Base-by-base conservation (phyloP, 1,140 invertebrate species). In the Zaprionus gabonicus region DNA sequence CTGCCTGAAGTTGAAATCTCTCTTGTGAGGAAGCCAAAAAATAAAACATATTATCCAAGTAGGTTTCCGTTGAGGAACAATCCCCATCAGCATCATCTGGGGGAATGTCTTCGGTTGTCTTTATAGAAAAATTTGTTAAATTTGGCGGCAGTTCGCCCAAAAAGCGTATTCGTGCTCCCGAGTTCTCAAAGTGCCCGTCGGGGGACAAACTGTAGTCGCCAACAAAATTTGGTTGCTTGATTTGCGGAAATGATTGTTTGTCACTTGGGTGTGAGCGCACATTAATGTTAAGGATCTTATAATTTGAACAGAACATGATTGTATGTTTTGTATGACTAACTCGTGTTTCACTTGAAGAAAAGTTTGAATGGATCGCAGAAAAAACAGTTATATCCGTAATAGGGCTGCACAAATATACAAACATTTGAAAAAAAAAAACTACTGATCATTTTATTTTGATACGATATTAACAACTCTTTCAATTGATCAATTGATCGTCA, bases 121-220 rank as follows among this genome's bases (percentile, higher is more conserved):
- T 60, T 9, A 88, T 7, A 1, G 28, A n/a, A 12, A 86, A 36
- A 0, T 77, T 80, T 36, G 82, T 56, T 1, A 4, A 13, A 2
- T 13, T 5, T 5, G 1, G 4, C 1, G 27, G 13, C 13, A 62
- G 51, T n/a, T 67, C 7, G 1, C 38, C 44, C 13, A 87, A 17
- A 25, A 53, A 88, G 6, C 65, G 65, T 15, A 73, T 60, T 46
- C 41, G 34, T 0, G 15, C 10, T 6, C 1, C 10, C 5, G 55
- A 58, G 2, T 55, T 57, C 20, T 88, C 78, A 10, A 73, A 73
- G 12, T 55, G 9, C 0, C 78, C 83, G 0, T 60, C 46, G 0
- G 74, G 60, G 1, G 83, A 78, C 5, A 88, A 1, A 41, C 65
- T 68, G 13, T 78, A 87, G 1, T 72, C 73, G 4, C 83, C 83